Conservation (phyloP, 2,888 invertebrate species). For the Drosophila multiciliata region DNA sequence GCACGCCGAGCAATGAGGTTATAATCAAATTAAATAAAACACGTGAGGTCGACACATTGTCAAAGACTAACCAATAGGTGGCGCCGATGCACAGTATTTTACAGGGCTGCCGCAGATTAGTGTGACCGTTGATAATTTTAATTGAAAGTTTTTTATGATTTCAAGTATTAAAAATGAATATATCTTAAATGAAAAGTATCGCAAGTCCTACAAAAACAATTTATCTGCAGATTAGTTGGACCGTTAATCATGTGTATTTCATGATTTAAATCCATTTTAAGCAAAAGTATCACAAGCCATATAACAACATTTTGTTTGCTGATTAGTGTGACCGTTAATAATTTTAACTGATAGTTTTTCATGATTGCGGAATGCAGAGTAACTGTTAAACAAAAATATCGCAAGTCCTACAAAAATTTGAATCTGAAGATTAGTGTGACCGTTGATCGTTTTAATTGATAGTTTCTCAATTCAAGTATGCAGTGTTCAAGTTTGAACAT, state of each 20-base stretch:
- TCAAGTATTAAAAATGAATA: not conserved
- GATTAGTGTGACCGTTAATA: conserved; percentile 34
- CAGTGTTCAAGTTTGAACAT: no score
- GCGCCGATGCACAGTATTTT: conserved; percentile 26
- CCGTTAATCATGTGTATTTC: no score
- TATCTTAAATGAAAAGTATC: not conserved
- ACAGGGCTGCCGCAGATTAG: conserved; percentile 39
- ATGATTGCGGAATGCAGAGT: not conserved
- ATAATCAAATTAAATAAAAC: conserved; percentile 46
- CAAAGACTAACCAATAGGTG: conserved; percentile 34
- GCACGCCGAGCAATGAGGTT: conserved; percentile 53
- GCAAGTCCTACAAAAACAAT: not conserved
- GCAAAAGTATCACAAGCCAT: not conserved
- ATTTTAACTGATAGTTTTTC: not conserved
- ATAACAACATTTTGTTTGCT: not conserved
- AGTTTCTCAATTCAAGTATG: not conserved
- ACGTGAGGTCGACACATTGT: conserved; percentile 31
- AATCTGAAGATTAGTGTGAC: conserved; percentile 28
- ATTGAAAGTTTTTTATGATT: not conserved
- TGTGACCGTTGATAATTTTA: conserved; percentile 33
- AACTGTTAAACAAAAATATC: not conserved
- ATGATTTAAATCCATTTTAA: not conserved
- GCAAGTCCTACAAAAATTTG: not conserved
- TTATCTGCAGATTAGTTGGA: not conserved
- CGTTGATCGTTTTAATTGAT: conserved; percentile 3